Conservation (phyloP, 1,140 invertebrate species). For the Helicoverpa armigera region DNA sequence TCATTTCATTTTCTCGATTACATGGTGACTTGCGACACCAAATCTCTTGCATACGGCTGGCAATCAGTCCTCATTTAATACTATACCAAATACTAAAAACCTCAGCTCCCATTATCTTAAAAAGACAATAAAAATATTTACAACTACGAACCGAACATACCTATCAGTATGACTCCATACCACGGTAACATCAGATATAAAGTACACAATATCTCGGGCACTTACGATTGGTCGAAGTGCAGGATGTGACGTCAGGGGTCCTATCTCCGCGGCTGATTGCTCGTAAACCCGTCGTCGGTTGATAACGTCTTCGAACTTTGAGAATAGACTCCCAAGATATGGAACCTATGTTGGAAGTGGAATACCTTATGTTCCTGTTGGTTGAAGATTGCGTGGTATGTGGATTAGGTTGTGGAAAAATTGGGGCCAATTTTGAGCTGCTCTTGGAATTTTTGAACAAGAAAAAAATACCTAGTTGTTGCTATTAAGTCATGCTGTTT, state of each 20-base stretch:
- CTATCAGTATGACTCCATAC: slow-evolving; percentile 1
- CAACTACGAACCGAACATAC: background rate
- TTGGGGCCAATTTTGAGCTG: background rate
- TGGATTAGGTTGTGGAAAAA: slow-evolving; percentile 24
- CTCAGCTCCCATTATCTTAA: background rate
- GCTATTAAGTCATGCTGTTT: background rate
- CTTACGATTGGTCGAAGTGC: slow-evolving; percentile 56
- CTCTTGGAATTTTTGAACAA: background rate
- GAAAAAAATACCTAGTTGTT: background rate
- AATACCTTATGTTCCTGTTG: slow-evolving; percentile 33
- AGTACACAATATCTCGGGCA: slow-evolving; percentile 47
- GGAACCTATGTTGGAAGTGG: slow-evolving; percentile 16
- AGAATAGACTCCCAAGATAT: slow-evolving; percentile 44
- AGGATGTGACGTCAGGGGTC: slow-evolving; percentile 67
- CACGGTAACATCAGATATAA: slow-evolving; percentile 32
- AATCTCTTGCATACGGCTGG: too few species aligned
- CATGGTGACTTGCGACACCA: too few species aligned
- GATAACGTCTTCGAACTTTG: slow-evolving; percentile 56
- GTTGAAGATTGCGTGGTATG: slow-evolving; percentile 23
- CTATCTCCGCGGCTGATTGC: slow-evolving; percentile 69
- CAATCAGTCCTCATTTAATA: too few species aligned
- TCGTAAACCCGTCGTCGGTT: slow-evolving; percentile 66
- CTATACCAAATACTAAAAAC: background rate
- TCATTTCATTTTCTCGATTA: too few species aligned
- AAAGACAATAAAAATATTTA: slow-evolving; percentile 26